Evolutionary conservation across 2,797 vertebrate genomes (phyloP), one percentile per base, ranked within the genome.

Genomic region (Aeoliscus strigatus): DNA sequence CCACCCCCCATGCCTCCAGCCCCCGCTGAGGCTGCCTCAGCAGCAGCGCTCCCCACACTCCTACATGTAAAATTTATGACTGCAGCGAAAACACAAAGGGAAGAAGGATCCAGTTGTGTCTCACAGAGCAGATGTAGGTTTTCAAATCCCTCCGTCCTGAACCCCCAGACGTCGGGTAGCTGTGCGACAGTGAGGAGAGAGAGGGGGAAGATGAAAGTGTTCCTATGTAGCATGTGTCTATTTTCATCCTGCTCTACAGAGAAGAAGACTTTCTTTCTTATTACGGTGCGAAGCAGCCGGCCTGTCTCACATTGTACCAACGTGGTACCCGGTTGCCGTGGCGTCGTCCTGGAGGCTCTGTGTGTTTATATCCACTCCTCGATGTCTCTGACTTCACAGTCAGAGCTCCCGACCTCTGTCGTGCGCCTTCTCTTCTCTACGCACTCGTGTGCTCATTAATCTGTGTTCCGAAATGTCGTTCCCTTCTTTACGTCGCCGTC

Each of bases 31-130:
- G 56, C 58, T 63, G 39, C 16, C 61, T 63, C 59, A 1, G 56
- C 38, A 52, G 59, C 62, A 53, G 49, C 34, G n/a, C 44, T 54
- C 47, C 64, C 57, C 6, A 6, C 30, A 18, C 49, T 57, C 60
- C 64, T 61, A 35, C 74, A 64, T 80, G 80, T 63, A 80, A 75
- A 79, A 84, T 81, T 65, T 80, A 79, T 76, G 75, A 77, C 79
- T 81, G 70, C 75, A 63, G 68, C 41, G n/a, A 61, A 45, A 62
- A 70, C 58, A 65, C 65, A 81, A 70, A 72, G 73, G 70, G 59
- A 54, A 69, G 50, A 23, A n/a, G 68, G 66, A 77, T 68, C 75
- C 65, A 72, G 79, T 70, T 82, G 66, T 73, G 64, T 83, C 79
- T 80, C 51, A 5, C 48, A 13, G 60, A 76, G 75, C 73, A 76